Conservation (phyloP, 2,113 vertebrate genomes). For the Mola mola region DNA sequence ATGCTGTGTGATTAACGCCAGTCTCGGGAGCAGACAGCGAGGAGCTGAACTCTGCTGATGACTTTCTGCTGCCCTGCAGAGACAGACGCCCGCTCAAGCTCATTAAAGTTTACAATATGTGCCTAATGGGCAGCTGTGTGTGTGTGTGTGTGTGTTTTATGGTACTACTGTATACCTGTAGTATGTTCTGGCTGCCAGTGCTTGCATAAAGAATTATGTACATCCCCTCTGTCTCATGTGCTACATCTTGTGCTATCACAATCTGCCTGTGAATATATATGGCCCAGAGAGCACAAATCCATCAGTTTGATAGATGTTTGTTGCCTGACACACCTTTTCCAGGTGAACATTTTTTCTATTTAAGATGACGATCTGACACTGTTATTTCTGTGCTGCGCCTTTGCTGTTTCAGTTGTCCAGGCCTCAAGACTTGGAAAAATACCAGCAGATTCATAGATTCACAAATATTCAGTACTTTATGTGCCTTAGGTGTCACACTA, state of each 20-base stretch:
- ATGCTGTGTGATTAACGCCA: slow-evolving; percentile 67
- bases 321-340: slow-evolving; percentile 30
- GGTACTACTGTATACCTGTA: slow-evolving; percentile 21
- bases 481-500: slow-evolving; percentile 27
- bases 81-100: slow-evolving; percentile 65
- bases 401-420: slow-evolving; percentile 9
- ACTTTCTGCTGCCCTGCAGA: slow-evolving; percentile 66
- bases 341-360: slow-evolving; percentile 21
- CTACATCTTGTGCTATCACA: slow-evolving; percentile 26
- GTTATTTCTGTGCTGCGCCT: slow-evolving; percentile 13
- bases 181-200: slow-evolving; percentile 1
- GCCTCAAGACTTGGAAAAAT: slow-evolving; percentile 30
- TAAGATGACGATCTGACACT: slow-evolving; percentile 19
- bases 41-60: slow-evolving; percentile 69
- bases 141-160: slow-evolving; percentile 15
- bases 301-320: slow-evolving; percentile 44
- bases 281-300: slow-evolving; percentile 50
- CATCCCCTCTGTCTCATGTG: slow-evolving; percentile 8
- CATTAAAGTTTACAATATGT: slow-evolving; percentile 72
- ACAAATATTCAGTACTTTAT: slow-evolving; percentile 42
- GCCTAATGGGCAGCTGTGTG: slow-evolving; percentile 37
- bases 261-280: slow-evolving; percentile 42
- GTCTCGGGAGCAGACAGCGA: slow-evolving; percentile 55
- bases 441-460: slow-evolving; percentile 48
- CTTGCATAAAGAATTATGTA: slow-evolving; percentile 18